Conservation (phyloP, 2,888 invertebrate genomes). For the Sussaba pulchella region DNA sequence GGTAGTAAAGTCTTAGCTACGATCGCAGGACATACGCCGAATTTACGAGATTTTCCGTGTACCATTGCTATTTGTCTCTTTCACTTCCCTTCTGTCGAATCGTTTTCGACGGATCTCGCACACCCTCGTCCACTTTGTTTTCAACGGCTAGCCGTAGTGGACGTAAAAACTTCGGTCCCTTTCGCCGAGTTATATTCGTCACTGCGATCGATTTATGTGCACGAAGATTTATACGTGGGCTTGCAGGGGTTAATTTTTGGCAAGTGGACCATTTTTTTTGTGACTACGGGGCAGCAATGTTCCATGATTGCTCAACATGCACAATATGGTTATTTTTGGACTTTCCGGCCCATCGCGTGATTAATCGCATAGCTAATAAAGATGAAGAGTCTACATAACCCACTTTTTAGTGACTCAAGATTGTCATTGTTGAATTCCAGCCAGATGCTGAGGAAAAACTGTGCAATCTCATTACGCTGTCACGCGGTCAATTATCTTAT, state of each 20-base stretch:
- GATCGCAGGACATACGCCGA: conserved; percentile 30
- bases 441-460: not conserved
- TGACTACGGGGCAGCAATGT: not conserved
- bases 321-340: not conserved
- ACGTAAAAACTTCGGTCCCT: conserved; percentile 30
- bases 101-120: conserved; percentile 7
- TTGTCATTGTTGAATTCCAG: not conserved
- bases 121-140: not conserved
- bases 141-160: not conserved
- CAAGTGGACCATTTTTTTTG: not conserved
- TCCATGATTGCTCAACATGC: too few species aligned
- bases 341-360: not conserved
- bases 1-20: conserved; percentile 36
- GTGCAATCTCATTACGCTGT: not conserved
- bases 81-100: conserved; percentile 32
- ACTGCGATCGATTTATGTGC: not conserved
- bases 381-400: too few species aligned
- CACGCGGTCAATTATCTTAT: not conserved
- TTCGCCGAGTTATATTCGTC: not conserved
- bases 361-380: too few species aligned
- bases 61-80: conserved; percentile 14
- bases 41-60: conserved; percentile 45
- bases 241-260: not conserved
- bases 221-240: not conserved
- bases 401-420: not conserved